Evolutionary conservation across 1,140 invertebrate genomes (phyloP), one percentile per base, ranked within the genome.

Genomic region (Drosophila sturtevanti): DNA sequence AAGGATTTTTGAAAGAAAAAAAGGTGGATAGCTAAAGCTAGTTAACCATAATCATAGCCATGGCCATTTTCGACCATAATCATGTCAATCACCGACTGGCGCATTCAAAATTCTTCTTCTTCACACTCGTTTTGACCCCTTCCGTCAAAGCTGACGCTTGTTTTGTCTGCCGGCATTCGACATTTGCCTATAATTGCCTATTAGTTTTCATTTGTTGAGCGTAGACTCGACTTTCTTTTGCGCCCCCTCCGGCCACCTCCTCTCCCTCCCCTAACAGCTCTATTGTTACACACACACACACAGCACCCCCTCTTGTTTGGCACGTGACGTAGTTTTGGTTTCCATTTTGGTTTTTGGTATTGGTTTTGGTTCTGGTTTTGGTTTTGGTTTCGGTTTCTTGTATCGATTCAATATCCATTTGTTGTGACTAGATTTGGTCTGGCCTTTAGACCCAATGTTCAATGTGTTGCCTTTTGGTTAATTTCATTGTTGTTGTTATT

Each of bases 171-270:
- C 41, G 34, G 35, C 56, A 31, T 31, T 35, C 24, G 37, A 76
- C 74, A 77, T 82, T 72, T 79, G 76, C 81, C 66, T 80, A 67
- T 86, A 86, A 86, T 87, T 86, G 81, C 70, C 82, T 87, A 86
- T 86, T 86, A 86, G 81, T 82, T 86, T 87, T 72, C 81, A 87
- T 87, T 86, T 85, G 81, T 85, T 85, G 81, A 86, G 74, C 81
- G 81, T 65, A 38, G 59, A 18, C n/a, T n/a, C 2, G 58, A 34
- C 54, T 21, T 9, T 11, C 16, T n/a, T n/a, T n/a, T n/a, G n/a
- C n/a, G n/a, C n/a, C n/a, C 21, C 51, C 22, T 24, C 10, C 21
- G n/a, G n/a, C n/a, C n/a, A n/a, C 18, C 18, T n/a, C 12, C 4
- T 6, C 10, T 18, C 11, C 22, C 18, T 12, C 14, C 48, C 10